These are phyloP conservation scores for Campodea augens DNA, from an alignment of 1,140 invertebrate species.

Conservation along the genomic window DNA sequence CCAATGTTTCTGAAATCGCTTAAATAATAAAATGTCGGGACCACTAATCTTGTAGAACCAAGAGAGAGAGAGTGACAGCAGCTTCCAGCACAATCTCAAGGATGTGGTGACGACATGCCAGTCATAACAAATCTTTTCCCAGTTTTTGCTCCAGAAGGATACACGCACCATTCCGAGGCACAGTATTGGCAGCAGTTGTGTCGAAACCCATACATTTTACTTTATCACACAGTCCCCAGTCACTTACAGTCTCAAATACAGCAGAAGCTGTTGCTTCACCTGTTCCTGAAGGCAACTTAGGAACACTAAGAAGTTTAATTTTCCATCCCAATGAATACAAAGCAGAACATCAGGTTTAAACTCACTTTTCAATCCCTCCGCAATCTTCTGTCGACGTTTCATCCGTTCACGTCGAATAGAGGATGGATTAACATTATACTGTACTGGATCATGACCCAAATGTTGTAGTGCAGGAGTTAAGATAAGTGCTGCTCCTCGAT, in stretches of 20 bases:
- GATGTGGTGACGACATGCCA: constrained; percentile 14
- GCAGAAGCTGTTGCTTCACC: constrained; percentile 14
- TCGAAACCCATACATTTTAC: constrained; percentile 15
- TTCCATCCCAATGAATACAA: constrained; percentile 8
- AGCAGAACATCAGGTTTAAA: constrained; percentile 3
- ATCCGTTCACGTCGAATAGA: not conserved
- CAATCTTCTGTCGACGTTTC: not conserved
- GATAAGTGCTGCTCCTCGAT: too few relatives aligned
- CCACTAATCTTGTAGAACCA: constrained; percentile 6
- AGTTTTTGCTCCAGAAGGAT: constrained; percentile 10
- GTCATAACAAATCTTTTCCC: constrained; percentile 8
- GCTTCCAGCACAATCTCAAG: constrained; percentile 9
- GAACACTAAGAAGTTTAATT: constrained; percentile 18
- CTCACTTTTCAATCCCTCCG: not conserved
- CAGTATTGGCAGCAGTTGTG: constrained; percentile 14
- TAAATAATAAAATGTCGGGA: constrained; percentile 11
- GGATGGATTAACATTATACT: not conserved
- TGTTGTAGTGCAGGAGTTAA: too few relatives aligned
- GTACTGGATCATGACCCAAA: too few relatives aligned
- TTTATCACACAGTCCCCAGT: constrained; percentile 10
- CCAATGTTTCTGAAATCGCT: constrained; percentile 10
- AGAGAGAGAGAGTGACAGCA: constrained; percentile 9
- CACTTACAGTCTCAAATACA: constrained; percentile 13
- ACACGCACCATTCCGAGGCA: constrained; percentile 11
- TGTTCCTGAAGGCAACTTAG: constrained; percentile 15